Percentiles rank a stretch among this genome's conserved stretches.
These are phyloP conservation scores for Olivierus martensii DNA, from an alignment of 1,140 invertebrate species.

Conservation along the genomic window DNA sequence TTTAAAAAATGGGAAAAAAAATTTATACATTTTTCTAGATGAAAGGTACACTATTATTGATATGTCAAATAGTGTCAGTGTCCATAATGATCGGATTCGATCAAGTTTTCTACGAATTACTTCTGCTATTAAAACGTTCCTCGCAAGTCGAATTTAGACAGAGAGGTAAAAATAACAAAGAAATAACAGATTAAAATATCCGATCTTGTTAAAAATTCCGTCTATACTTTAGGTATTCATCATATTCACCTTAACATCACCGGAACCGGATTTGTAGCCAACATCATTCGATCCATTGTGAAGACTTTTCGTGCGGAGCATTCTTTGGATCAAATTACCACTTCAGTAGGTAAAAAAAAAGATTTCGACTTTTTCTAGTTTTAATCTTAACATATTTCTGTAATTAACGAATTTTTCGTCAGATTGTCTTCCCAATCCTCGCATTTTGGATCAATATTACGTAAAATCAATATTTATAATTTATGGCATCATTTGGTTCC, in stretches of 20 bases:
- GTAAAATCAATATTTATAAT: neutral
- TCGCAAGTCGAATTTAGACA: constrained; percentile 6
- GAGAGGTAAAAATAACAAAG: constrained; percentile 1
- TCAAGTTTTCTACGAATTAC: constrained; percentile 11
- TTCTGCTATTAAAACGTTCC: constrained; percentile 9
- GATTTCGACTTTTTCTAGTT: no score
- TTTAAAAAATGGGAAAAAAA: no score
- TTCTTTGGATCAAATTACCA: constrained; percentile 2
- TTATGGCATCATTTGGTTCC: neutral
- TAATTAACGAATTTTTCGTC: no score
- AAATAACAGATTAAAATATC: no score
- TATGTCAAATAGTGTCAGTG: neutral
- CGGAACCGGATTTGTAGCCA: constrained; percentile 9
- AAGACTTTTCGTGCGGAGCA: constrained; percentile 12
- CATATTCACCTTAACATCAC: constrained; percentile 9
- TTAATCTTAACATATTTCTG: no score
- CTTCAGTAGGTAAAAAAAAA: neutral
- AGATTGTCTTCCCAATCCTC: neutral
- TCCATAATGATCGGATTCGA: constrained; percentile 8
- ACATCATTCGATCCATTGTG: constrained; percentile 5
- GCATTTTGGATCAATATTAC: neutral
- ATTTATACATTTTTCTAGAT: no score
- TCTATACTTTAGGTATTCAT: constrained; percentile 1
- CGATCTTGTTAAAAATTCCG: no score
- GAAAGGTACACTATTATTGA: neutral